Percentiles rank a stretch among this genome's conserved stretches.
Conservation (phyloP, 2,888 invertebrate species). For the Sphecodes monilicornis region DNA sequence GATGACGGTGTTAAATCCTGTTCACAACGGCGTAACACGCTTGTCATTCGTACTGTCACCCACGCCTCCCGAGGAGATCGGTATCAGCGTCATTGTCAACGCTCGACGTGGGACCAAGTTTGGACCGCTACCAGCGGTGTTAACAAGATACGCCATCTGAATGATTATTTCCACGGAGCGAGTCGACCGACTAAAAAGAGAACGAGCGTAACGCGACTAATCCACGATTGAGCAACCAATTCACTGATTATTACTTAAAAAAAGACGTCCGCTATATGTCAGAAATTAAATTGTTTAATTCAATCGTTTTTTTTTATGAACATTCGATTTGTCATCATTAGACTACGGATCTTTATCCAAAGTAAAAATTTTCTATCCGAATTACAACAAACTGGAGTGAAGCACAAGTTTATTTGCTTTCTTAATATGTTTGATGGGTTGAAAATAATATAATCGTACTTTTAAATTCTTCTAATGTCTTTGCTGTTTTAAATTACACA, state of each 20-base stretch:
- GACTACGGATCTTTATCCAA: no score
- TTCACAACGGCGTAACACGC: conserved; percentile 55
- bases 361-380: no score
- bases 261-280: no score
- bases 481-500: no score
- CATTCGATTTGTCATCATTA: no score
- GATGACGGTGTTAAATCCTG: conserved; percentile 46
- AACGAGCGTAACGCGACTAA: background rate
- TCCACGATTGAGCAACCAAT: background rate
- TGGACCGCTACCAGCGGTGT: conserved; percentile 38
- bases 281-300: no score
- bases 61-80: conserved; percentile 47
- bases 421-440: no score
- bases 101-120: conserved; percentile 22
- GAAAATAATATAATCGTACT: no score
- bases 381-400: no score
- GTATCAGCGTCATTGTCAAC: conserved; percentile 53
- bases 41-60: conserved; percentile 61
- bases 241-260: background rate
- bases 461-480: no score
- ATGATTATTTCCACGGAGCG: conserved; percentile 40
- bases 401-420: no score
- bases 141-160: conserved; percentile 43
- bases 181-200: background rate
- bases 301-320: no score